phyloP scores from a whole-genome alignment of 2,888 invertebrate genomes.

The Lysandra bellargus region DNA sequence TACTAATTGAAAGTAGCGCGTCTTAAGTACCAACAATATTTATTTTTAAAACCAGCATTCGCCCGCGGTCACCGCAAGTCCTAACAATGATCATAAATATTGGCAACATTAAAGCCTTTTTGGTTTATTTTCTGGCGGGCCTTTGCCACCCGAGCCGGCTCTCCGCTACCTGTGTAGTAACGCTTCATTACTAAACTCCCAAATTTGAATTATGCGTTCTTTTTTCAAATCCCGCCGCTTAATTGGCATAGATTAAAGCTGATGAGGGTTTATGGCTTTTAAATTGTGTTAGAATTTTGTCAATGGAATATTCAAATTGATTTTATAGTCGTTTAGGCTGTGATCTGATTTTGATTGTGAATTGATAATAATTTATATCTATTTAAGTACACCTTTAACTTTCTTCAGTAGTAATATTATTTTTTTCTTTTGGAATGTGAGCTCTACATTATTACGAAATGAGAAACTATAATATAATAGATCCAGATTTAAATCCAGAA shows the following conservation, averaged over 20 bases:
- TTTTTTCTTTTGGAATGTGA: too few species aligned
- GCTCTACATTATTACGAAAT: too few species aligned
- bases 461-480: too few species aligned
- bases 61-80: not conserved
- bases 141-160: conserved; percentile 53
- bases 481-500: too few species aligned
- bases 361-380: not conserved
- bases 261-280: conserved; percentile 29
- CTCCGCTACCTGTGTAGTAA: conserved; percentile 53
- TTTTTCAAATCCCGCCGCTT: conserved; percentile 41
- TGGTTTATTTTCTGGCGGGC: conserved; percentile 42
- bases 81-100: conserved; percentile 12
- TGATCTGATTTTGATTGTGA: not conserved
- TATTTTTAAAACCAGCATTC: not conserved
- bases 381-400: not conserved
- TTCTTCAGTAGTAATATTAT: not conserved
- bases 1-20: not conserved
- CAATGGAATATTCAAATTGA: conserved; percentile 12
- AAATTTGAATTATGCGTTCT: conserved; percentile 64
- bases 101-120: conserved; percentile 26
- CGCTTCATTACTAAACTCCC: conserved; percentile 72
- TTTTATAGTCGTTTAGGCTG: not conserved
- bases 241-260: conserved; percentile 28
- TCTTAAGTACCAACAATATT: not conserved
- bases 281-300: conserved; percentile 26